Percentiles rank a stretch among this genome's conserved stretches.
These are phyloP conservation scores for Lacanobia oleracea DNA, from an alignment of 2,888 invertebrate species.

Conservation along the genomic window DNA sequence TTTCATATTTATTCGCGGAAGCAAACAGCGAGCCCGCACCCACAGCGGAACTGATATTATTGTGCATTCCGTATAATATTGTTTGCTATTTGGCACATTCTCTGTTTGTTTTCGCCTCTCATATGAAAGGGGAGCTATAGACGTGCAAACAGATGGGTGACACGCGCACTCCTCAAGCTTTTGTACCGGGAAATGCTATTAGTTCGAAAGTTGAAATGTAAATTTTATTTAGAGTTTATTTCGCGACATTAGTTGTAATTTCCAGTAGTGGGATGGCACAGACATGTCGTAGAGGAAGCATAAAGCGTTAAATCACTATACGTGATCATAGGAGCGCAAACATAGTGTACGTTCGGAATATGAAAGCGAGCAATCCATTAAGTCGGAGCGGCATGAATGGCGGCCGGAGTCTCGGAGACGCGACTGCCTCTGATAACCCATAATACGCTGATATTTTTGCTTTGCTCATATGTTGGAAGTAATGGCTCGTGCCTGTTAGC, in stretches of 20 bases:
- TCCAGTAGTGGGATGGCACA: slow-evolving; percentile 58
- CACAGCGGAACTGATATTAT: slow-evolving; percentile 90
- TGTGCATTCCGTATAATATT: slow-evolving; percentile 91
- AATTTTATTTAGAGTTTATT: slow-evolving; percentile 76
- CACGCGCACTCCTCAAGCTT: slow-evolving; percentile 81
- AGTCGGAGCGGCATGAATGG: slow-evolving; percentile 84
- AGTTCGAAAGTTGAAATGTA: slow-evolving; percentile 81
- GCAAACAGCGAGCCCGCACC: slow-evolving; percentile 84
- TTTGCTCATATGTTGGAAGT: slow-evolving; percentile 91
- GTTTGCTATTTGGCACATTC: slow-evolving; percentile 91
- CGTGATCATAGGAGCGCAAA: slow-evolving; percentile 86
- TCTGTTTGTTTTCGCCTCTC: slow-evolving; percentile 90
- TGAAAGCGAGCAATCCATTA: slow-evolving; percentile 90
- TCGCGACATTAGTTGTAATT: slow-evolving; percentile 65
- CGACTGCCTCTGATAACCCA: slow-evolving; percentile 89
- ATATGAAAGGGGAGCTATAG: slow-evolving; percentile 90
- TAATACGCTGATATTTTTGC: slow-evolving; percentile 91
- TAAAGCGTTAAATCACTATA: slow-evolving; percentile 83
- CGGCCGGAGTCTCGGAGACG: slow-evolving; percentile 83
- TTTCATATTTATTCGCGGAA: slow-evolving; percentile 90
- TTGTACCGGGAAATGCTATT: slow-evolving; percentile 85
- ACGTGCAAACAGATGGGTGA: slow-evolving; percentile 87
- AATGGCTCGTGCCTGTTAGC: slow-evolving; percentile 84
- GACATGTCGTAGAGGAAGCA: slow-evolving; percentile 70
- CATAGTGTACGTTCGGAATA: slow-evolving; percentile 85